Conservation (phyloP, 1,140 invertebrate species). For the Marisa cornuarietis region DNA sequence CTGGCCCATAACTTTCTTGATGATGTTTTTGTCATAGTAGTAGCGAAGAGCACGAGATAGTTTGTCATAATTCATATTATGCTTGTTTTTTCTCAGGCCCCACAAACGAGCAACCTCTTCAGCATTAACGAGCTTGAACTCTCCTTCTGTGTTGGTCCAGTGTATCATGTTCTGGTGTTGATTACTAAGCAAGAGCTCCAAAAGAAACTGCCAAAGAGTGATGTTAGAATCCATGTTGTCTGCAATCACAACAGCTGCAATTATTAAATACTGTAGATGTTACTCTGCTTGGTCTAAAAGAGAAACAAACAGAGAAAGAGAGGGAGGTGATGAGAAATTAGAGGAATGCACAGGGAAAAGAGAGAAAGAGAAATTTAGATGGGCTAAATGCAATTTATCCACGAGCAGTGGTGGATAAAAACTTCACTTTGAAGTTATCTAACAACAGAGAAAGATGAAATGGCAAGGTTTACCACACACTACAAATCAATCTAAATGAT, state of each 20-base stretch:
- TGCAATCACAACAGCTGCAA: neutral
- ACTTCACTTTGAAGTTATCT: too few relatives aligned
- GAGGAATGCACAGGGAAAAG: neutral
- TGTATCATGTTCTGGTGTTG: conserved; percentile 94
- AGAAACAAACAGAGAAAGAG: neutral
- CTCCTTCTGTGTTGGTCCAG: conserved; percentile 98
- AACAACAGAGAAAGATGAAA: too few relatives aligned
- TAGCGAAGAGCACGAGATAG: conserved; percentile 94
- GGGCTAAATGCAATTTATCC: too few relatives aligned
- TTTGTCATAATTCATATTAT: conserved; percentile 99
- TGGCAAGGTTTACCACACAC: too few relatives aligned
- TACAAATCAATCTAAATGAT: too few relatives aligned
- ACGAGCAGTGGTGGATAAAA: too few relatives aligned
- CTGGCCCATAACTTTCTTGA: conserved; percentile 91
- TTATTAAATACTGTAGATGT: too few relatives aligned
- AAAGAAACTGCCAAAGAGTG: conserved; percentile 65
- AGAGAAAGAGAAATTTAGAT: neutral
- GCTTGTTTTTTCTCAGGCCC: conserved; percentile 97
- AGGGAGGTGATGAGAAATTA: neutral
- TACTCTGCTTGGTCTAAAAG: neutral
- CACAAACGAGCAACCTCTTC: conserved; percentile 96
- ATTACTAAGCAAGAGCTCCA: conserved; percentile 84
- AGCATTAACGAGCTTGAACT: conserved; percentile 97
- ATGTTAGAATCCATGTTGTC: conserved; percentile 63
- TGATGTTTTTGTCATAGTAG: conserved; percentile 99